phyloP scores from a whole-genome alignment of 1,140 invertebrate species.

The Lordiphosa collinella region DNA sequence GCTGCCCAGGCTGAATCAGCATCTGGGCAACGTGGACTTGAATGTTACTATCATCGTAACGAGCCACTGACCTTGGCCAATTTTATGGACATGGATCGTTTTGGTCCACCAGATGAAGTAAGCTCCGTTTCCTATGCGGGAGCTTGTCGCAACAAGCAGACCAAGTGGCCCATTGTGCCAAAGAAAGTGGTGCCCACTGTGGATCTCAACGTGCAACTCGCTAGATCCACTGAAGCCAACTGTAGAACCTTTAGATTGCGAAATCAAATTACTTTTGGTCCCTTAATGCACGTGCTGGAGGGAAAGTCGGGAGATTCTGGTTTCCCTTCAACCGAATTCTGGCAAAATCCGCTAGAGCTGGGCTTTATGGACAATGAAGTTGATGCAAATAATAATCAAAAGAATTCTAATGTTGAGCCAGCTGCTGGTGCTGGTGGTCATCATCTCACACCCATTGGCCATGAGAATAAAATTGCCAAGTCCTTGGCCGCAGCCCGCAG shows the following conservation, averaged over 20 bases:
- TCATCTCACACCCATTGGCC: constrained; percentile 19
- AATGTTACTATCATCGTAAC: constrained; percentile 22
- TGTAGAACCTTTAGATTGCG: no score
- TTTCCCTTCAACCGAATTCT: constrained; percentile 17
- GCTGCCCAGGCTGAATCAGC: neutral
- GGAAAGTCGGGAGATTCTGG: neutral
- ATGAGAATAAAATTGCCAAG: constrained; percentile 16
- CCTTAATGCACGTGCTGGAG: neutral
- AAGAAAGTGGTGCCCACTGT: no score
- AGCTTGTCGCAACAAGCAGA: neutral
- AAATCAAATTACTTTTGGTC: no score
- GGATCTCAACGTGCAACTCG: no score
- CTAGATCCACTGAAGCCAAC: no score
- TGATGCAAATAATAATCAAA: neutral
- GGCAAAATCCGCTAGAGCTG: constrained; percentile 21
- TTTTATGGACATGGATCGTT: constrained; percentile 21
- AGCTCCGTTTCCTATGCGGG: neutral
- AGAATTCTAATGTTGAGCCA: neutral
- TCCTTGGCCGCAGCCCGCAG: neutral
- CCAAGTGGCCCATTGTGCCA: neutral
- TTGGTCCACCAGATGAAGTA: neutral
- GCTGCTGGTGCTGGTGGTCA: no score
- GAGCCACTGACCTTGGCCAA: constrained; percentile 22
- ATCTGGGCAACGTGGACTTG: neutral
- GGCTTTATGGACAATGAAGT: constrained; percentile 3